Conservation (phyloP, 2,888 invertebrate species). For the Lottia gigantea region DNA sequence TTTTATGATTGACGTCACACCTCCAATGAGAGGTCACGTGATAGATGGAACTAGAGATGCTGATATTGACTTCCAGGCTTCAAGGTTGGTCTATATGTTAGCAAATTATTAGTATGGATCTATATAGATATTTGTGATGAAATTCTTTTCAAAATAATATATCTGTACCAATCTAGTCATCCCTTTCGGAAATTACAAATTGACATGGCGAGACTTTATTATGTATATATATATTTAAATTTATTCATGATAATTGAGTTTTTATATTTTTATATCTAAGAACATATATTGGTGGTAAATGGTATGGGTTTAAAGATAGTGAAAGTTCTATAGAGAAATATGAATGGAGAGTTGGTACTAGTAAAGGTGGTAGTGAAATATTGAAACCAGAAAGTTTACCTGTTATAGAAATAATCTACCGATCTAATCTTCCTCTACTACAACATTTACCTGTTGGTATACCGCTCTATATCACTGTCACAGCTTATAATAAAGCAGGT, state of each 20-base stretch:
- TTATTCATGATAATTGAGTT: no score
- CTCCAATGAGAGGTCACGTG: constrained; percentile 40
- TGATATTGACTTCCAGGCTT: constrained; percentile 41
- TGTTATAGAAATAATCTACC: constrained; percentile 20
- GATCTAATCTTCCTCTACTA: constrained; percentile 14
- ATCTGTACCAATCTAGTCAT: no score
- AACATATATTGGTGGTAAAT: constrained; percentile 37
- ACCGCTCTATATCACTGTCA: constrained; percentile 33
- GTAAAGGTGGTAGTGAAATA: constrained; percentile 33
- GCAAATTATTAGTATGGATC: no score
- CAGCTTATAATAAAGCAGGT: constrained; percentile 40
- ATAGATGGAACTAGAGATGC: constrained; percentile 36
- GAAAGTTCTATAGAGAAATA: constrained; percentile 41
- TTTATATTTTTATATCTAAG: no score
- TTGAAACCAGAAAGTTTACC: constrained; percentile 26
- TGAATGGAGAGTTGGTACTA: constrained; percentile 43
- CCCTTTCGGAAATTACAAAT: no score
- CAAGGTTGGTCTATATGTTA: no score
- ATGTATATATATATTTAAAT: no score
- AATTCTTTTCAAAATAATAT: no score
- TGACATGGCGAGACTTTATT: no score
- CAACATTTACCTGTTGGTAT: constrained; percentile 30
- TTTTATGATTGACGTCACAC: constrained; percentile 42
- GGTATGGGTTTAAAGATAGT: constrained; percentile 44
- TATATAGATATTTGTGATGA: no score